Evolutionary conservation across 2,888 invertebrate genomes (phyloP).

Genomic region (Napeogenes sylphis): DNA sequence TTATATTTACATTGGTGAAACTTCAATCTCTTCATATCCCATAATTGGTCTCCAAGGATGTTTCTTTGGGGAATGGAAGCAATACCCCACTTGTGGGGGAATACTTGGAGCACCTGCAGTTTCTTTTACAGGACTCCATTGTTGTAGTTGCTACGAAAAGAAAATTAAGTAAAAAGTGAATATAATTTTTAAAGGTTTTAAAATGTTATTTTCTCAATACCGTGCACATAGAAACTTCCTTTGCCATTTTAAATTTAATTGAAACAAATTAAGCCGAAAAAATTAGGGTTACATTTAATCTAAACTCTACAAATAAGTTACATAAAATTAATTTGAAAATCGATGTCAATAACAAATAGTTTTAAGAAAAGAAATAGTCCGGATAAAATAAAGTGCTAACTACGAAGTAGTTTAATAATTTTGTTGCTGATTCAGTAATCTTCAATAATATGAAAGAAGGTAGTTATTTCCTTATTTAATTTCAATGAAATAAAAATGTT

Average conservation of each 20-base stretch:
- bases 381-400: too few species aligned
- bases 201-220: slow-evolving; percentile 39
- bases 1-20: slow-evolving; percentile 80
- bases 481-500: too few species aligned
- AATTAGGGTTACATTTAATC: slow-evolving; percentile 24
- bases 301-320: slow-evolving; percentile 25
- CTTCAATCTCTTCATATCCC: slow-evolving; percentile 87
- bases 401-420: too few species aligned
- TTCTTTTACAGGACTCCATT: slow-evolving; percentile 85
- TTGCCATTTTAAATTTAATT: slow-evolving; percentile 55
- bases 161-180: neutral
- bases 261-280: slow-evolving; percentile 23
- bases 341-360: neutral
- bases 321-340: slow-evolving; percentile 23
- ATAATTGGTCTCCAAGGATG: slow-evolving; percentile 89
- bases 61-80: slow-evolving; percentile 84
- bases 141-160: slow-evolving; percentile 83
- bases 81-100: slow-evolving; percentile 82
- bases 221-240: slow-evolving; percentile 72
- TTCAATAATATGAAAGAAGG: too few species aligned
- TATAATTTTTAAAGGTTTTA: slow-evolving; percentile 2
- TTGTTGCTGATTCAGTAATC: too few species aligned
- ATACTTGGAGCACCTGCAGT: slow-evolving; percentile 79
- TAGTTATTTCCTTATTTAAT: too few species aligned
- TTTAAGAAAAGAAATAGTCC: too few species aligned